Conservation (phyloP, 2,888 invertebrate species). For the Epistrophella euchroma region DNA sequence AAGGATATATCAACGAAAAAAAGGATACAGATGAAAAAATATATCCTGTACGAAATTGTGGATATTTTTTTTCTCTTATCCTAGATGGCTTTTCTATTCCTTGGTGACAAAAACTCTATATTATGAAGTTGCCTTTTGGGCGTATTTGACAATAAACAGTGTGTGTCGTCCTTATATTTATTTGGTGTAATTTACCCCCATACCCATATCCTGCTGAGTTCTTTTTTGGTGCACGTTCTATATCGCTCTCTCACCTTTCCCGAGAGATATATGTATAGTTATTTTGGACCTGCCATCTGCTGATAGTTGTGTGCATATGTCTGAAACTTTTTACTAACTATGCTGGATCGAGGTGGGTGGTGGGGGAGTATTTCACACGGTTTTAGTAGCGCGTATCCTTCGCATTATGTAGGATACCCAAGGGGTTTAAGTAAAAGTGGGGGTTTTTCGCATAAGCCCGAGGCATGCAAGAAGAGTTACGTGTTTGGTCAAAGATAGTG, state of each 20-base stretch:
- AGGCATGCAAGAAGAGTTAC: conserved; percentile 38
- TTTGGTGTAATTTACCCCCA: conserved; percentile 2
- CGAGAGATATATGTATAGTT: conserved; percentile 38
- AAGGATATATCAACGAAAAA: conserved; percentile 51
- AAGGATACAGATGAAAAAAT: conserved; percentile 15
- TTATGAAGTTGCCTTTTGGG: conserved; percentile 44
- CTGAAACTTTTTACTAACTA: conserved; percentile 34
- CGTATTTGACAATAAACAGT: conserved; percentile 69
- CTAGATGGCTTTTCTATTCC: conserved; percentile 30
- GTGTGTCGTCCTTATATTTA: conserved; percentile 68
- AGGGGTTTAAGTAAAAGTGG: conserved; percentile 13
- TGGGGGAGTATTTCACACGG: conserved; percentile 48
- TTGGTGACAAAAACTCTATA: conserved; percentile 25
- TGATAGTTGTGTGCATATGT: conserved; percentile 27
- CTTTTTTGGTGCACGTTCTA: conserved; percentile 20
- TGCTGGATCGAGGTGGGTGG: conserved; percentile 1
- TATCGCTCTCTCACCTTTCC: conserved; percentile 24
- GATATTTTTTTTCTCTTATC: background rate
- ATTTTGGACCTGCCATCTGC: conserved; percentile 41
- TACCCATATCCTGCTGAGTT: background rate
- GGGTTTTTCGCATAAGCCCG: conserved; percentile 17
- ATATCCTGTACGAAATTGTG: conserved; percentile 29
- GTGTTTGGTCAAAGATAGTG: conserved; percentile 39
- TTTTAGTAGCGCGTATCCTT: conserved; percentile 54
- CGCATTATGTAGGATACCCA: conserved; percentile 38